Conservation (phyloP, 2,113 vertebrate genomes). For the Rhynchomys soricoides region DNA sequence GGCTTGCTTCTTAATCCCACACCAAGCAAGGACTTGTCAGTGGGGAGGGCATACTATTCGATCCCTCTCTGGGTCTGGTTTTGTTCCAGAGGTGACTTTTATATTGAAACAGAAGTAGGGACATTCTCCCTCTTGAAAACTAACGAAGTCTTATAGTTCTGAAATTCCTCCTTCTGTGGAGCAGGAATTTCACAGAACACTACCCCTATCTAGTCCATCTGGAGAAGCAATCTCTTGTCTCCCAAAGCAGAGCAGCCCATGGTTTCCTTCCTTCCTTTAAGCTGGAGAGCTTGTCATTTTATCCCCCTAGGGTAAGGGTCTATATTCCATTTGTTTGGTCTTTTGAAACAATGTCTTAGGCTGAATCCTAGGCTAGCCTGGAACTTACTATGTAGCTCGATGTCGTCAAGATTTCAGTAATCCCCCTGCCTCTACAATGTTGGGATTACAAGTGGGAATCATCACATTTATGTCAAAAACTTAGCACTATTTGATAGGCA, state of each 20-base stretch:
- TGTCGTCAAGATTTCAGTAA: background rate
- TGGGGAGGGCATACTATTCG: conserved; percentile 27
- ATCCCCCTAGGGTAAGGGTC: background rate
- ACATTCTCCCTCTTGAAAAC: conserved; percentile 40
- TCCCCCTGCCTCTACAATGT: background rate
- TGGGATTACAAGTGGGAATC: background rate
- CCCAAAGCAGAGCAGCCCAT: background rate
- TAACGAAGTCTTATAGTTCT: conserved; percentile 33
- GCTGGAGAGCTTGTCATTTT: background rate
- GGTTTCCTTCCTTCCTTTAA: conserved; percentile 60
- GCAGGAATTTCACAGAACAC: conserved; percentile 39
- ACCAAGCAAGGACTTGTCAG: conserved; percentile 33
- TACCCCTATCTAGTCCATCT: conserved; percentile 5
- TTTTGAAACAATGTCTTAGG: background rate
- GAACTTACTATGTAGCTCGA: background rate
- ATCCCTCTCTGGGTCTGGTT: conserved; percentile 46
- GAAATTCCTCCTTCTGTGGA: conserved; percentile 51
- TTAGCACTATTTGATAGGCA: background rate
- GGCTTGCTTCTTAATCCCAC: conserved; percentile 29
- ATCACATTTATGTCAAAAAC: background rate
- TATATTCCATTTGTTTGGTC: background rate
- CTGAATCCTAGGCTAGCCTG: background rate
- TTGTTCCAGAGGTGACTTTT: conserved; percentile 68
- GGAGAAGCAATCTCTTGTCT: conserved; percentile 23
- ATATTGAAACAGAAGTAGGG: conserved; percentile 60